Conservation (phyloP, 2,797 vertebrate genomes). For the Cryptoblepharus egeriae region DNA sequence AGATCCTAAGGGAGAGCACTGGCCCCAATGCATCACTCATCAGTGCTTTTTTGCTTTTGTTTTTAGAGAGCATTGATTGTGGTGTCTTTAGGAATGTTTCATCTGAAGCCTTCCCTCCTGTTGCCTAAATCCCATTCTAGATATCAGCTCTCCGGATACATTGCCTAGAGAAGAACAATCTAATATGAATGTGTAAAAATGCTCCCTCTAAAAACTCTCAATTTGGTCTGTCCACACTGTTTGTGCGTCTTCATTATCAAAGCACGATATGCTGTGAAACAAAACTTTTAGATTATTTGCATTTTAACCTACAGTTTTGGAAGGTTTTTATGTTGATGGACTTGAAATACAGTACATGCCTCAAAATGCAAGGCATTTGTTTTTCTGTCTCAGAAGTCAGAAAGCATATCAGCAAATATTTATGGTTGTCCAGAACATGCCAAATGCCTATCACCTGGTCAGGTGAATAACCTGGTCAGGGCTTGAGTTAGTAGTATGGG, state of each 20-base stretch:
- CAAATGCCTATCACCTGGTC: background rate
- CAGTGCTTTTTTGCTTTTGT: conserved; percentile 12
- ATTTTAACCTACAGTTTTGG: background rate
- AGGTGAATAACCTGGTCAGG: background rate
- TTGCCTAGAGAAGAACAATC: background rate
- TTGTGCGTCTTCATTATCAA: background rate
- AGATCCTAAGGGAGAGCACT: background rate
- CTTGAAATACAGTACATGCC: background rate
- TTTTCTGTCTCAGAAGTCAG: background rate
- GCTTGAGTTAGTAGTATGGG: background rate
- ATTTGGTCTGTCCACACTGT: background rate
- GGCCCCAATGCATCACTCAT: background rate
- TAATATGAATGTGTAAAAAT: background rate
- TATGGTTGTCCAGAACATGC: background rate
- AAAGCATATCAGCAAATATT: background rate
- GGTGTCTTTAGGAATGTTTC: background rate
- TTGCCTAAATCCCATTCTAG: background rate
- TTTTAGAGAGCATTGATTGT: conserved; percentile 18
- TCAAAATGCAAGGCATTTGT: background rate
- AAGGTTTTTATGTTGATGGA: background rate
- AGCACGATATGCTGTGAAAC: background rate
- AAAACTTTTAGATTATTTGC: background rate
- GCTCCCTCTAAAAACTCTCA: background rate
- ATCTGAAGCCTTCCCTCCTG: too few species aligned
- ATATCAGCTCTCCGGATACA: background rate